Evolutionary conservation across 1,140 invertebrate genomes (phyloP).

Genomic region (Lutraria rhynchaena): DNA sequence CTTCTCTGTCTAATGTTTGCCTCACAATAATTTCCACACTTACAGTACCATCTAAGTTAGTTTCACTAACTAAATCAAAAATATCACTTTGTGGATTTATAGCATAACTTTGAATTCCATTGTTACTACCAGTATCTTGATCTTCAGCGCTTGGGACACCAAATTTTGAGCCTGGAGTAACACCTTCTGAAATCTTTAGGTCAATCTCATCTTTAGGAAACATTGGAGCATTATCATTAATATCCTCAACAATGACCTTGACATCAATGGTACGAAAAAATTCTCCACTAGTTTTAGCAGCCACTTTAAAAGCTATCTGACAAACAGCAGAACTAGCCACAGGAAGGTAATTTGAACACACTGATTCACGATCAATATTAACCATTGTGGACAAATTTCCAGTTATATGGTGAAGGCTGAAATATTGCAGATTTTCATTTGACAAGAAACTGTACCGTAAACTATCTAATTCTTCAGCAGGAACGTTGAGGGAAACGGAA

Average conservation of each 20-base stretch:
- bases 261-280: constrained; percentile 44
- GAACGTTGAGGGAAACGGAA: neutral
- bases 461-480: neutral
- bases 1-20: constrained; percentile 70
- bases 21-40: constrained; percentile 70
- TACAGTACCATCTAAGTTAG: constrained; percentile 68
- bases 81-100: constrained; percentile 60
- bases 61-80: constrained; percentile 64
- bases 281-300: constrained; percentile 37
- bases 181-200: constrained; percentile 71
- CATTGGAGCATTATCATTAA: constrained; percentile 78
- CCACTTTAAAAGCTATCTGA: constrained; percentile 57
- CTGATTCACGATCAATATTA: constrained; percentile 70
- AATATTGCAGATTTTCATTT: constrained; percentile 7
- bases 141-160: constrained; percentile 73
- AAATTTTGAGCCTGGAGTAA: constrained; percentile 63
- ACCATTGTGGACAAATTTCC: constrained; percentile 55
- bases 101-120: constrained; percentile 71
- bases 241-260: constrained; percentile 69
- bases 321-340: constrained; percentile 39
- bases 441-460: constrained; percentile 21
- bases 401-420: constrained; percentile 27
- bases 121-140: constrained; percentile 69
- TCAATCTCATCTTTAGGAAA: constrained; percentile 66
- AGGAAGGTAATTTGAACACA: constrained; percentile 59